Base-by-base conservation (phyloP, 2,888 invertebrate species). In the Biston betularia region DNA sequence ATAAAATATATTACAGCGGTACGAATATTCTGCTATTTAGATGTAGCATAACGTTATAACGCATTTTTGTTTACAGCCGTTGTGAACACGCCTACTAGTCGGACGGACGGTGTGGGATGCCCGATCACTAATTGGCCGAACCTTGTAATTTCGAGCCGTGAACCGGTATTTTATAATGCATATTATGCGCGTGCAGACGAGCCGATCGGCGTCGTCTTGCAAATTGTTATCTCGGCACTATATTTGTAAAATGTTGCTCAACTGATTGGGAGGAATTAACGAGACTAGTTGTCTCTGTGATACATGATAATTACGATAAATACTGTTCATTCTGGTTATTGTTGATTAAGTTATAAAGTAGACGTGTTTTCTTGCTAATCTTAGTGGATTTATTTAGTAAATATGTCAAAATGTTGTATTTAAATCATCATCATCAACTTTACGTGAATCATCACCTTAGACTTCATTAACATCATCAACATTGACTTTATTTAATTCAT, bases 111-210 rank as follows among this genome's bases (percentile, higher is more conserved):
- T 65, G 63, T 65, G 65, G 65, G 72, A 68, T 72, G 65, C 61
- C 63, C 57, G 56, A 45, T 56, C 44, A 59, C 70, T 73, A 75
- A 73, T 75, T 73, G 74, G 68, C 64, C 56, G 52, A 63, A 65
- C 69, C 73, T 68, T 73, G 71, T 75, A 75, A 75, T 75, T 75
- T 73, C n/a, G 63, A 59, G 63, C 72, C 63, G 61, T 59, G 56
- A 71, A 71, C 74, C 68, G 68, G 69, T 67, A 59, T 63, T 52
- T 48, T 62, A 66, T 69, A 65, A 63, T 67, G 63, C 71, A 70
- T 67, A 63, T 68, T 63, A 60, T 68, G 58, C 55, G 49, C 44
- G 61, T 58, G 57, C 62, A 24, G 40, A 11, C 42, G 38, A 35
- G 33, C 58, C 45, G 50, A 24, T 46, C 35, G 53, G 60, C 15